phyloP scores from a whole-genome alignment of 53 echinoderm and acorn worm species.

The Pentamera pediparva region DNA sequence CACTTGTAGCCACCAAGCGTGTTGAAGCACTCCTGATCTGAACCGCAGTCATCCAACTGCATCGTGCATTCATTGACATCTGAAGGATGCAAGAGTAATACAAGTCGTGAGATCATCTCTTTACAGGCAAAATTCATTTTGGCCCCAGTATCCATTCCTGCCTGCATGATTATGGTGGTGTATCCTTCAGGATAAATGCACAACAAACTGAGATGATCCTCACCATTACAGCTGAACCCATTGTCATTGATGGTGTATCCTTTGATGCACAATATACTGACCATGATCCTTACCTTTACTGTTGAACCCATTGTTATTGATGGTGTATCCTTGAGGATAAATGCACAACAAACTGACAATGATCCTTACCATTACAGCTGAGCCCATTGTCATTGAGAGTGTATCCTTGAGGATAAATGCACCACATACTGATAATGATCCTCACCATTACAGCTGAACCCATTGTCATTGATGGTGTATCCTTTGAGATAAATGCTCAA shows the following conservation, averaged over 20 bases:
- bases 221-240: conserved; percentile 61
- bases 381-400: conserved; percentile 39
- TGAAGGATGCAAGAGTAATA: conserved; percentile 6
- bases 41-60: conserved; percentile 46
- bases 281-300: no score
- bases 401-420: conserved; percentile 76
- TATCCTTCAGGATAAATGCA: no score
- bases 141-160: no score
- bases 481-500: no score
- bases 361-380: conserved; percentile 65
- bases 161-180: no score
- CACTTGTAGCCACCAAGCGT: conserved; percentile 70
- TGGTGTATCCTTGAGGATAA: no score
- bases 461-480: no score
- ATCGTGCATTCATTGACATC: conserved; percentile 69
- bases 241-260: conserved; percentile 59
- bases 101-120: no score
- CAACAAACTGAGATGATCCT: background rate
- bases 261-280: no score
- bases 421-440: background rate
- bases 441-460: conserved; percentile 70
- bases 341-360: no score
- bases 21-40: conserved; percentile 58
- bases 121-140: no score
- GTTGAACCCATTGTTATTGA: no score